Percentiles rank a stretch among this genome's conserved stretches.
Conservation (phyloP, 2,113 vertebrate genomes). For the Syrrhaptes paradoxus region DNA sequence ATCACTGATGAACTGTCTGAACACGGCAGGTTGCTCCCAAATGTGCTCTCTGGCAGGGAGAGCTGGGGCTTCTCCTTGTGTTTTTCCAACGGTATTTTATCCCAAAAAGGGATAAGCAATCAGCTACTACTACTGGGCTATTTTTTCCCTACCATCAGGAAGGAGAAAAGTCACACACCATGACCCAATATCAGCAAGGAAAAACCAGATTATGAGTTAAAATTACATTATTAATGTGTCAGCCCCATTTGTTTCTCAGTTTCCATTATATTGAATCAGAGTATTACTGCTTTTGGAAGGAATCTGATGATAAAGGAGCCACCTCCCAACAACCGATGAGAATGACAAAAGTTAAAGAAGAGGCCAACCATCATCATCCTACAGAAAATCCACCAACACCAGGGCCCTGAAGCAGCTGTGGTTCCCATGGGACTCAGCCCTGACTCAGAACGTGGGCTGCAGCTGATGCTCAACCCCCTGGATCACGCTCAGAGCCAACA, state of each 20-base stretch:
- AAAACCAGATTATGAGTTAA: neutral
- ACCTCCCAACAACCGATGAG: constrained; percentile 42
- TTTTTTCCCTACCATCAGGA: neutral
- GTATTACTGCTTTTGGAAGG: constrained; percentile 56
- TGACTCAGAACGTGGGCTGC: constrained; percentile 47
- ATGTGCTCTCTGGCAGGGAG: neutral
- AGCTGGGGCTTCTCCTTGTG: neutral
- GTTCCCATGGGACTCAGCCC: constrained; percentile 4
- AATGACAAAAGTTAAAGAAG: constrained; percentile 13
- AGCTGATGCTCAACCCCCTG: constrained; percentile 37
- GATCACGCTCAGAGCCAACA: constrained; percentile 27
- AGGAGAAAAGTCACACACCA: neutral
- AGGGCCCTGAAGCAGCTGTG: constrained; percentile 21
- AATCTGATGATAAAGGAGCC: constrained; percentile 62
- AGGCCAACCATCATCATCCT: neutral
- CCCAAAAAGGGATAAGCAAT: neutral
- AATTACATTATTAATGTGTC: constrained; percentile 18
- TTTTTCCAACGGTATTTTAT: neutral
- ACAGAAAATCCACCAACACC: constrained; percentile 10
- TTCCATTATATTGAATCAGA: constrained; percentile 55
- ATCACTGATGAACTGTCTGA: neutral
- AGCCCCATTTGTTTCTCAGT: constrained; percentile 43
- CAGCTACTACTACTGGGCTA: neutral
- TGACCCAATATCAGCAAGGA: neutral
- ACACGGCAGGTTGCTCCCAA: neutral